phyloP scores from a whole-genome alignment of 2,113 vertebrate genomes.

The Notechis scutatus region DNA sequence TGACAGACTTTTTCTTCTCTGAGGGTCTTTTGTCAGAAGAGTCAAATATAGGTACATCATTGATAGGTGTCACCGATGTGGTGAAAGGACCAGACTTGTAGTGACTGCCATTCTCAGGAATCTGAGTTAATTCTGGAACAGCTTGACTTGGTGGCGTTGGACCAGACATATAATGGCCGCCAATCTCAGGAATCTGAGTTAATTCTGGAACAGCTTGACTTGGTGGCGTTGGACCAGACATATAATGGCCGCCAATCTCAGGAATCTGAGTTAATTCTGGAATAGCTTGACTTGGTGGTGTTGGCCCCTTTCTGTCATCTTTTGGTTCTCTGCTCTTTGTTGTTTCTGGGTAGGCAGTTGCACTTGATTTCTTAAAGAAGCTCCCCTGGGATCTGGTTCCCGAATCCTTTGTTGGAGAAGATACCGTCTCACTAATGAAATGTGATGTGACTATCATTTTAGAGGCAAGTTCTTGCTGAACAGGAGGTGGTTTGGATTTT shows the following conservation, averaged over 20 bases:
- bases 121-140: no score
- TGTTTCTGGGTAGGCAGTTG: not conserved
- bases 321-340: not conserved
- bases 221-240: no score
- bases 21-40: accelerated
- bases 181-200: no score
- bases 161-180: no score
- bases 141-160: no score
- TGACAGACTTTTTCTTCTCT: accelerated
- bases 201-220: no score
- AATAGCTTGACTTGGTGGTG: not conserved
- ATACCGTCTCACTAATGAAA: not conserved
- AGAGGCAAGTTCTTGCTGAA: accelerated
- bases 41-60: accelerated
- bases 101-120: no score
- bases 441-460: not conserved
- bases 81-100: not conserved
- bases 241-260: no score
- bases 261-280: no score
- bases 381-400: no score
- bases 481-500: not conserved
- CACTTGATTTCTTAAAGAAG: accelerated
- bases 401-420: not conserved
- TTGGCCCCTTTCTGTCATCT: not conserved
- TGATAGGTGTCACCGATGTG: accelerated